These are phyloP conservation scores for Uropsilus gracilis DNA, from an alignment of 2,113 vertebrate species.

Conservation along the genomic window DNA sequence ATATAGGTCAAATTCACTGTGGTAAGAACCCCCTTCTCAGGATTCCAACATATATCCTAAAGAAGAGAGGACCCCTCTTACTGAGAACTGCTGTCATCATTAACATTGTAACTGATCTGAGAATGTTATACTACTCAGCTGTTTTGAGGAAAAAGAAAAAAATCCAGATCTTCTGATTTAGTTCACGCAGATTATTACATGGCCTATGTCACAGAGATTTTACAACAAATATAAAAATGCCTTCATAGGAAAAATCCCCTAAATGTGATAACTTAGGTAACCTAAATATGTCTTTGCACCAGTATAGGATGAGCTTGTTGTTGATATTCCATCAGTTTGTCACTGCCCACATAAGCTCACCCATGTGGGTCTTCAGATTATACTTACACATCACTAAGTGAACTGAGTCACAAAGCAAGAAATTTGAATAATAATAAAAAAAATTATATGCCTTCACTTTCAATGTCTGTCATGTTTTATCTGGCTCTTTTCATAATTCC, in stretches of 20 bases:
- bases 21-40: neutral
- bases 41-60: neutral
- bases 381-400: neutral
- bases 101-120: neutral
- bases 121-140: too few species aligned
- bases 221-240: conserved; percentile 4
- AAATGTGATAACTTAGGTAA: neutral
- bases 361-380: neutral
- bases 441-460: neutral
- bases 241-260: neutral
- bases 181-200: neutral
- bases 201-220: neutral
- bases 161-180: neutral
- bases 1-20: neutral
- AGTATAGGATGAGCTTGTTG: neutral
- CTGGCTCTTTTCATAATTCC: neutral
- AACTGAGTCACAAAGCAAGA: neutral
- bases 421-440: neutral
- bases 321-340: neutral
- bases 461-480: neutral
- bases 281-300: neutral
- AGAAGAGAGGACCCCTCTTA: neutral
- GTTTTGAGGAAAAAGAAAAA: neutral
- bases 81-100: neutral
- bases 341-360: neutral